Evolutionary conservation across 2,113 vertebrate genomes (phyloP).

Genomic region (Pachypanchax playfairii): DNA sequence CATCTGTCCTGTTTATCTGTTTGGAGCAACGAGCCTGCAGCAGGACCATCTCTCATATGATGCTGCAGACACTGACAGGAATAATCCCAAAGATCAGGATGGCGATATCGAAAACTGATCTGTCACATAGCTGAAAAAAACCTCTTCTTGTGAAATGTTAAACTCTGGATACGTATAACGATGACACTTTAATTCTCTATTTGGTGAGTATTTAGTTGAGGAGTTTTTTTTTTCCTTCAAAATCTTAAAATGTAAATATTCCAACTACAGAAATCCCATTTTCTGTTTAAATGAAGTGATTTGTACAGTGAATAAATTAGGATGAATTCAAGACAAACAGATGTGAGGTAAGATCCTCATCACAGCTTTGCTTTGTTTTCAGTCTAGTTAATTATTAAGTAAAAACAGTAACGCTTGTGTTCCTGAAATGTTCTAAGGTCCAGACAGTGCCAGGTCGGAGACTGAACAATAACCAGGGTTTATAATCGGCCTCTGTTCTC

Average conservation of each 20-base stretch:
- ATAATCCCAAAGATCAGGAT: conserved; percentile 17
- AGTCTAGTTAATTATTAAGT: conserved; percentile 58
- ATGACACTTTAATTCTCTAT: conserved; percentile 15
- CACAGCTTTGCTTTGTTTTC: conserved; percentile 28
- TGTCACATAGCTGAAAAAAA: conserved; percentile 24
- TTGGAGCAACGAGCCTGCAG: conserved; percentile 23
- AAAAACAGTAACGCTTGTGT: conserved; percentile 61
- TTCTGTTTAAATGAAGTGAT: not conserved
- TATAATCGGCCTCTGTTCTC: conserved; percentile 44
- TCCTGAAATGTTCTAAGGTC: conserved; percentile 41
- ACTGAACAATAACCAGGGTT: conserved; percentile 38
- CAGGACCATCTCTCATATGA: conserved; percentile 29
- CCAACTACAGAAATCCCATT: not conserved
- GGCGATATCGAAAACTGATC: conserved; percentile 27
- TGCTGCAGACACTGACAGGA: conserved; percentile 23
- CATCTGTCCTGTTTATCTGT: conserved; percentile 37
- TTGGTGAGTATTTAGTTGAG: conserved; percentile 39
- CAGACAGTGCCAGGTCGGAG: conserved; percentile 39
- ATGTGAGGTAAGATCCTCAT: conserved; percentile 3
- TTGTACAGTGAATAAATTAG: not conserved
- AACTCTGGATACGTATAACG: conserved; percentile 38
- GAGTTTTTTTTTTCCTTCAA: not conserved
- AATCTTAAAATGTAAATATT: not conserved
- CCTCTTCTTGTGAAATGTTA: too few relatives aligned
- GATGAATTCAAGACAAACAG: not conserved